Conservation (phyloP, 2,797 vertebrate genomes). For the Esox lucius region DNA sequence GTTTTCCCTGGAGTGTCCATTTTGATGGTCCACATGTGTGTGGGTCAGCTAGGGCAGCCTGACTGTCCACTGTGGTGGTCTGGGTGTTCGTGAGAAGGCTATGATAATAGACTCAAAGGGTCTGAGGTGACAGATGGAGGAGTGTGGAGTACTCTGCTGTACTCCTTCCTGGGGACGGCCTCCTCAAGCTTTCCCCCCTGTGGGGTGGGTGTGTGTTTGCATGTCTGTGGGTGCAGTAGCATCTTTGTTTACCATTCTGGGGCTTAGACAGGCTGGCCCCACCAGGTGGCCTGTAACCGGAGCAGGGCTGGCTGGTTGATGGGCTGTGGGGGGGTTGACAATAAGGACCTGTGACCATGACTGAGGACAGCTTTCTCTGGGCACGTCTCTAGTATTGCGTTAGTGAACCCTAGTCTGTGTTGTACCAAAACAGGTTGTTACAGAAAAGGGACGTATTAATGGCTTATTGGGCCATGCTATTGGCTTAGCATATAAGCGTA, state of each 20-base stretch:
- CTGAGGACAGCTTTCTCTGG: conserved; percentile 20
- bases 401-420: neutral
- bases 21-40: conserved; percentile 36
- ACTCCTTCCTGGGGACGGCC: neutral
- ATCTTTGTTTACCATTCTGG: conserved; percentile 38
- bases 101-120: conserved; percentile 54
- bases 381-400: neutral
- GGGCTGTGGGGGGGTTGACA: conserved; percentile 24
- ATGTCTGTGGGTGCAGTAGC: conserved; percentile 41
- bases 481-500: neutral
- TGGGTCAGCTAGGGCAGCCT: neutral
- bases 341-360: conserved; percentile 39
- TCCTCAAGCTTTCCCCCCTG: neutral
- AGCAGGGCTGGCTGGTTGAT: conserved; percentile 7
- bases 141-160: neutral
- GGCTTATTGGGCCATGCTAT: neutral
- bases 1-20: neutral
- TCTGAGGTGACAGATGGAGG: conserved; percentile 54
- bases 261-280: conserved; percentile 35
- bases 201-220: conserved; percentile 12
- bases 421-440: too few relatives aligned
- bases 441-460: neutral
- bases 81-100: conserved; percentile 36
- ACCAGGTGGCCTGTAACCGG: conserved; percentile 43
- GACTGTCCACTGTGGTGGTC: neutral